phyloP scores from a whole-genome alignment of 2,888 invertebrate genomes.

The Teleiodes luculella region DNA sequence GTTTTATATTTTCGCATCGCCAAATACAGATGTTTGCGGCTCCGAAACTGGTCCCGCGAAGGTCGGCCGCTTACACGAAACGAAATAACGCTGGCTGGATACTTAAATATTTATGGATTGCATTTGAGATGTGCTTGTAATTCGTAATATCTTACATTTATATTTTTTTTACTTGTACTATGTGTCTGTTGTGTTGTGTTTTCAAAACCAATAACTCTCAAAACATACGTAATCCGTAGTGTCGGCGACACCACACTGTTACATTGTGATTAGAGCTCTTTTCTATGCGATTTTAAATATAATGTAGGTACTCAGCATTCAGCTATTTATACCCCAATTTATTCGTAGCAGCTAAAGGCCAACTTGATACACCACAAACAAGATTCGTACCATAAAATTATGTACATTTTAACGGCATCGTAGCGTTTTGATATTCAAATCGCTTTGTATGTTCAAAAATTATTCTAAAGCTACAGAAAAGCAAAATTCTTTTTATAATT shows the following conservation, averaged over 20 bases:
- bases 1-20: slow-evolving; percentile 52
- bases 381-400: slow-evolving; percentile 12
- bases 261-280: no score
- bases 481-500: slow-evolving; percentile 5
- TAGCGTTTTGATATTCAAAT: slow-evolving; percentile 15
- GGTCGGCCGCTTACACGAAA: slow-evolving; percentile 44
- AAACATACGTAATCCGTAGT: no score
- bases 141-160: no score
- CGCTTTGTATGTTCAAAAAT: slow-evolving; percentile 4
- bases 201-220: no score
- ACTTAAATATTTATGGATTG: background rate
- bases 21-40: slow-evolving; percentile 52
- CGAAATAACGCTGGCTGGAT: background rate
- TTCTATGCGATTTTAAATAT: no score
- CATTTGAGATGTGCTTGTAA: no score
- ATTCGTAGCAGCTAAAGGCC: slow-evolving; percentile 12
- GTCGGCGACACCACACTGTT: no score
- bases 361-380: slow-evolving; percentile 9
- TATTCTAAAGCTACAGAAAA: background rate
- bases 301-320: no score
- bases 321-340: no score
- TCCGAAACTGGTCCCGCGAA: slow-evolving; percentile 55
- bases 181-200: no score
- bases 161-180: no score
- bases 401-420: slow-evolving; percentile 10